These are phyloP conservation scores for Acanthisitta chloris DNA, from an alignment of 2,113 vertebrate species.

Conservation along the genomic window DNA sequence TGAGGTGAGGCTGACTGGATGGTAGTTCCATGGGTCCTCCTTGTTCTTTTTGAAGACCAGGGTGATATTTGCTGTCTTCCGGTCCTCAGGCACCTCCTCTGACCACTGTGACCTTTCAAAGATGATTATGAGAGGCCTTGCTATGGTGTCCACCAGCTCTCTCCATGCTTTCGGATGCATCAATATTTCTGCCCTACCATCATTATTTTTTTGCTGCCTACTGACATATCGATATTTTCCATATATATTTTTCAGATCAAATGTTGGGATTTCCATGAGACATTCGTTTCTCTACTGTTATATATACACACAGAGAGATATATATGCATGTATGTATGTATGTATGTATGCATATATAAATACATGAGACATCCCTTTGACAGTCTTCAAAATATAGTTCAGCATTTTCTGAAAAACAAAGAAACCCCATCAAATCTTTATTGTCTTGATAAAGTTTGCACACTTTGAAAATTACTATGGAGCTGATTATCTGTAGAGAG, in stretches of 20 bases:
- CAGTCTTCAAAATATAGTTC: background rate
- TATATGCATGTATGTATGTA: too few species aligned
- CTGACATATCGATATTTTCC: background rate
- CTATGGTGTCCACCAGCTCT: background rate
- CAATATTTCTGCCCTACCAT: background rate
- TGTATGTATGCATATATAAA: background rate
- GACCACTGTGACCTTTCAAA: background rate
- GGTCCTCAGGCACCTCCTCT: background rate
- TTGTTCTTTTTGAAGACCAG: background rate
- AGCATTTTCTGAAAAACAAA: background rate
- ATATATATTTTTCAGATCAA: background rate
- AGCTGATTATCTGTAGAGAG: background rate
- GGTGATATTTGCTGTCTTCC: background rate
- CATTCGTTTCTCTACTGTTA: background rate
- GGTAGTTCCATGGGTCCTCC: background rate
- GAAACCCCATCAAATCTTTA: background rate
- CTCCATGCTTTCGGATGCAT: background rate
- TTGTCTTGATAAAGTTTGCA: background rate
- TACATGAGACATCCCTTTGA: background rate
- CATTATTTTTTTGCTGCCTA: background rate
- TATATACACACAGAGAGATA: rapidly evolving
- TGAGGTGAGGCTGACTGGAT: background rate
- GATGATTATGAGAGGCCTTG: background rate
- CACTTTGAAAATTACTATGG: background rate
- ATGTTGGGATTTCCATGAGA: background rate